Evolutionary conservation across 2,888 invertebrate species (phyloP).

Genomic region (Cremastinae sp.): DNA sequence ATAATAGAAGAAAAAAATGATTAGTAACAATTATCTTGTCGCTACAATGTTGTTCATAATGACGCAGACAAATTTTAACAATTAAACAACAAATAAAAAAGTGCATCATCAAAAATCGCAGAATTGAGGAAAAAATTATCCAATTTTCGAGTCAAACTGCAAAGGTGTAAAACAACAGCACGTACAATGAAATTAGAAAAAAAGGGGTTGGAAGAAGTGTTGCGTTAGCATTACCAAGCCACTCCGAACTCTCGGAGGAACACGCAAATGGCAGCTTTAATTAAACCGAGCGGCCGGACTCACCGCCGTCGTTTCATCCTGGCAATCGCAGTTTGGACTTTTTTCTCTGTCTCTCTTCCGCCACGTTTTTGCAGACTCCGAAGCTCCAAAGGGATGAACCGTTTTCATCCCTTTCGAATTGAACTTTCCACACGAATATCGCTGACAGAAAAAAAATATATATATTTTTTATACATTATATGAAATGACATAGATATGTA

Average conservation of each 20-base stretch:
- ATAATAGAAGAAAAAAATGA: no score
- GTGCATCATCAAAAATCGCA: no score
- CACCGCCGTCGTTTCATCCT: constrained; percentile 7
- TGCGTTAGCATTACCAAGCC: constrained; percentile 42
- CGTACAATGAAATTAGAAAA: background rate
- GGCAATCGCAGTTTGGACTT: constrained; percentile 31
- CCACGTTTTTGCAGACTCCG: background rate
- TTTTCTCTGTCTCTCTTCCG: constrained; percentile 17
- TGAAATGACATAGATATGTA: no score
- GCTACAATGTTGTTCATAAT: no score
- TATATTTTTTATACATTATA: no score
- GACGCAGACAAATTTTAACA: no score
- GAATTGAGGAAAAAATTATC: no score
- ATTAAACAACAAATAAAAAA: no score
- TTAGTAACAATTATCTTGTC: no score
- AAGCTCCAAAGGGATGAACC: background rate
- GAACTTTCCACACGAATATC: no score
- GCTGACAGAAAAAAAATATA: no score
- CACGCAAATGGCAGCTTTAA: constrained; percentile 63
- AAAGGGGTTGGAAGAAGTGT: constrained; percentile 1
- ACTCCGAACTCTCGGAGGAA: constrained; percentile 53
- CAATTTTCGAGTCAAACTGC: no score
- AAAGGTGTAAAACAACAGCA: background rate
- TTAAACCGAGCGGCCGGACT: constrained; percentile 49
- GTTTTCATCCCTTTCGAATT: constrained; percentile 5